Conservation (phyloP, 1,140 invertebrate species). For the Pentalonia nigronervosa region DNA sequence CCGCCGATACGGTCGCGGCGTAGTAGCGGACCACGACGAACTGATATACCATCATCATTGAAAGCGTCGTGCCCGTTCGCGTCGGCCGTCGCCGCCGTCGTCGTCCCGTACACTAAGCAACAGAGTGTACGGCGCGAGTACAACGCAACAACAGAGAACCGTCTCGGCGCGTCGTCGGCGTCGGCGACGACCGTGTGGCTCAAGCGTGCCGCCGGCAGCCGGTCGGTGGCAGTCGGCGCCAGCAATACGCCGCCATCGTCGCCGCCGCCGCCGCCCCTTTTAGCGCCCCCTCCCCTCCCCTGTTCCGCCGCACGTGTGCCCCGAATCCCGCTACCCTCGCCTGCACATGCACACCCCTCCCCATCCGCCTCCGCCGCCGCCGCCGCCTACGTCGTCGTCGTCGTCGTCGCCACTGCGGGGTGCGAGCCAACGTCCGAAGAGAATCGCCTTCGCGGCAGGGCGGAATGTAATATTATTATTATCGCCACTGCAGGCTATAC, state of each 20-base stretch:
- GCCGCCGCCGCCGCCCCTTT: neutral
- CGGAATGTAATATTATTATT: neutral
- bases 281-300: neutral
- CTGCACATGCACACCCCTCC: neutral
- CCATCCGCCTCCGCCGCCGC: neutral
- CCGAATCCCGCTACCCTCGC: neutral
- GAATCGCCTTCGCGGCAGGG: neutral
- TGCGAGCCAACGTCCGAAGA: neutral
- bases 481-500: neutral
- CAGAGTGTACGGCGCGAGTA: constrained; percentile 31
- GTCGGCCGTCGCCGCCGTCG: constrained; percentile 27
- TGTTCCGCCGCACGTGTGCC: neutral
- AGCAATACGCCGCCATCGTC: constrained; percentile 18
- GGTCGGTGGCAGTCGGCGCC: constrained; percentile 44
- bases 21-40: constrained; percentile 50
- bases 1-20: constrained; percentile 38
- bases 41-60: constrained; percentile 44
- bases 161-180: constrained; percentile 8
- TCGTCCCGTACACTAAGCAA: constrained; percentile 50
- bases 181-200: neutral
- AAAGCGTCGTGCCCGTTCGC: neutral
- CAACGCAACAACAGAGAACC: constrained; percentile 27
- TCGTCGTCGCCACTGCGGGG: neutral
- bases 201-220: constrained; percentile 13
- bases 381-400: neutral